A percentile compares a stretch with the other conserved stretches of the same genome.
These are phyloP conservation scores for Natator depressus DNA, from an alignment of 2,113 vertebrate genomes.

Conservation along the genomic window DNA sequence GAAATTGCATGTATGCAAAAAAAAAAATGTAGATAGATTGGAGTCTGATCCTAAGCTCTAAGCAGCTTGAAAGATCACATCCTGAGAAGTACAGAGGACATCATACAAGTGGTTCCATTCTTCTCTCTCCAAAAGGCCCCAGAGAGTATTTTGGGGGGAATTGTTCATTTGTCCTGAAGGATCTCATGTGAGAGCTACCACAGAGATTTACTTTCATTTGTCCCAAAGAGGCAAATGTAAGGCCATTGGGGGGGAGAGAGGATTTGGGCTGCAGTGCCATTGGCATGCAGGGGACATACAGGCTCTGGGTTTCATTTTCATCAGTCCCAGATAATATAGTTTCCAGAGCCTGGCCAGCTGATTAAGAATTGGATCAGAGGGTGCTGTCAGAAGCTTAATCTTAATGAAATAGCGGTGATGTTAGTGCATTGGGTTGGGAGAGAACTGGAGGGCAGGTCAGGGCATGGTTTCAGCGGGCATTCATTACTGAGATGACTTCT, in stretches of 20 bases:
- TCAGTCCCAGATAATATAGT: fast-evolving
- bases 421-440: neutral
- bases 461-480: neutral
- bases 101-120: neutral
- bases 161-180: neutral
- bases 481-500: neutral
- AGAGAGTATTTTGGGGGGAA: neutral
- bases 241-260: neutral
- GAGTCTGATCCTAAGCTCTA: neutral
- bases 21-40: neutral
- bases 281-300: neutral
- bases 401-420: neutral
- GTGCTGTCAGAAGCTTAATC: neutral
- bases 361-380: neutral
- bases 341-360: neutral
- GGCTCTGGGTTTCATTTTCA: neutral
- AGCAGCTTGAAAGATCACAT: neutral
- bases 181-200: neutral
- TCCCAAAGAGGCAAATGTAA: neutral
- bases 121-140: neutral
- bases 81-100: neutral
- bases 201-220: neutral
- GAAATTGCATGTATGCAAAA: neutral
- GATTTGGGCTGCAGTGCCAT: neutral
- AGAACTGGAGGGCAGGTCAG: neutral